Conservation (phyloP, 2,113 vertebrate species). For the Boulengeromyrus knoepffleri region DNA sequence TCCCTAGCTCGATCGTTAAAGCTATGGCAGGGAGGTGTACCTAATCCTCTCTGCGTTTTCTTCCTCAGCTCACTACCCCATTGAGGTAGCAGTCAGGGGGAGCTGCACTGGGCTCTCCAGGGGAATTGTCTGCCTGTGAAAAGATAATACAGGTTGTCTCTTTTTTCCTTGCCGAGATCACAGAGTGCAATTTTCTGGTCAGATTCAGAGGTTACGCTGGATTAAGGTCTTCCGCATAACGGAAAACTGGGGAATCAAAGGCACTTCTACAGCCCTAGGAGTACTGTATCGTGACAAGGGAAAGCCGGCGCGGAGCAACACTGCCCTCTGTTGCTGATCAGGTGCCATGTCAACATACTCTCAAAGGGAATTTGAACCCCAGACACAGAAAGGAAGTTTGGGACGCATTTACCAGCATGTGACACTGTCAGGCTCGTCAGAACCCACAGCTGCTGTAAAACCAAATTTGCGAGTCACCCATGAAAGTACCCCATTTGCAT, state of each 20-base stretch:
- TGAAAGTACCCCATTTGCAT: constrained; percentile 15
- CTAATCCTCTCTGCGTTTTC: neutral
- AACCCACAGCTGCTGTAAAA: neutral
- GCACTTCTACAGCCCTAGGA: neutral
- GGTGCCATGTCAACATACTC: neutral
- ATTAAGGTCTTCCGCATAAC: neutral
- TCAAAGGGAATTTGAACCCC: neutral
- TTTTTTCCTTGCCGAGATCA: constrained; percentile 12
- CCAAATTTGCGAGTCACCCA: constrained; percentile 10
- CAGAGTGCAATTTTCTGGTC: constrained; percentile 4
- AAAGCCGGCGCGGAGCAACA: neutral
- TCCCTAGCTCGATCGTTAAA: neutral
- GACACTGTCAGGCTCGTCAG: neutral
- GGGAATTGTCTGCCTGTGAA: neutral
- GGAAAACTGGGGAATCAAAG: neutral
- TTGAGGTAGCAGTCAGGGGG: neutral
- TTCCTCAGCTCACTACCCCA: neutral
- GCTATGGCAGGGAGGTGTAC: neutral
- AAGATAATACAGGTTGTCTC: constrained; percentile 5
- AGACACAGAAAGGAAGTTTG: neutral
- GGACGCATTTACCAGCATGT: neutral
- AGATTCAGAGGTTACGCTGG: constrained; percentile 11
- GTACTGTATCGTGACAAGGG: neutral
- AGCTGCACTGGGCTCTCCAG: neutral
- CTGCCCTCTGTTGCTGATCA: constrained; percentile 19